A percentile compares a stretch with the other conserved stretches of the same genome.
phyloP scores from a whole-genome alignment of 2,888 invertebrate species.

The Caenorhabditis sp. region DNA sequence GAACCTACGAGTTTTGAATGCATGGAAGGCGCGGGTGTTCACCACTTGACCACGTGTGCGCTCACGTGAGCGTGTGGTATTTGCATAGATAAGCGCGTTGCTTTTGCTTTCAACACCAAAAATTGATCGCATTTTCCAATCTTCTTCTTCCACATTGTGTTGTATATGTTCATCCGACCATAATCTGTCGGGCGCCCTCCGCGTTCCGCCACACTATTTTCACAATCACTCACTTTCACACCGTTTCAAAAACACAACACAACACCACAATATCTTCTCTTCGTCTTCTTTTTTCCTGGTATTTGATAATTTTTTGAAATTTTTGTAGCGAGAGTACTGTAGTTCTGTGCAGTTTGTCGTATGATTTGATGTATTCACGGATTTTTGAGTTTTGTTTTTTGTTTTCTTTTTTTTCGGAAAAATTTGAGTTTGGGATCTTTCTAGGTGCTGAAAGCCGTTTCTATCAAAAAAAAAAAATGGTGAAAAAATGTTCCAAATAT shows the following conservation, averaged over 20 bases:
- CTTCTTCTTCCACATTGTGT: conserved; percentile 1
- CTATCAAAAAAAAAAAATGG: no score
- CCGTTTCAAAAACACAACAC: conserved; percentile 39
- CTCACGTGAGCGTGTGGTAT: no score
- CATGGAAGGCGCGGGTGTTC: no score
- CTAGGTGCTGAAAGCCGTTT: no score
- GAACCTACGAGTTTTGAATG: no score
- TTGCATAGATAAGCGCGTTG: no score
- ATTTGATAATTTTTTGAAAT: conserved; percentile 11
- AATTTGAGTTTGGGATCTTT: no score
- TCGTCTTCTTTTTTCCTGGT: conserved; percentile 6
- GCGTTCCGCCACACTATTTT: background rate
- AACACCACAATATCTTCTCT: conserved; percentile 12
- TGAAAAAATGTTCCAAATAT: background rate
- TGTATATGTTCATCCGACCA: conserved; percentile 42
- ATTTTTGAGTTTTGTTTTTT: no score
- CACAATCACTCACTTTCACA: conserved; percentile 39
- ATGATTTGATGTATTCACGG: no score
- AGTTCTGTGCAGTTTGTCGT: background rate
- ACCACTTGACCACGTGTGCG: no score
- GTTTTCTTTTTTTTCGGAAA: no score
- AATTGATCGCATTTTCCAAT: background rate
- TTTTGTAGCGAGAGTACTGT: background rate
- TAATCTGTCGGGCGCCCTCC: conserved; percentile 19
- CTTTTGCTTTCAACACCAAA: background rate